These are phyloP conservation scores for Sclerurus mexicanus DNA, from an alignment of 2,113 vertebrate genomes.

Conservation along the genomic window DNA sequence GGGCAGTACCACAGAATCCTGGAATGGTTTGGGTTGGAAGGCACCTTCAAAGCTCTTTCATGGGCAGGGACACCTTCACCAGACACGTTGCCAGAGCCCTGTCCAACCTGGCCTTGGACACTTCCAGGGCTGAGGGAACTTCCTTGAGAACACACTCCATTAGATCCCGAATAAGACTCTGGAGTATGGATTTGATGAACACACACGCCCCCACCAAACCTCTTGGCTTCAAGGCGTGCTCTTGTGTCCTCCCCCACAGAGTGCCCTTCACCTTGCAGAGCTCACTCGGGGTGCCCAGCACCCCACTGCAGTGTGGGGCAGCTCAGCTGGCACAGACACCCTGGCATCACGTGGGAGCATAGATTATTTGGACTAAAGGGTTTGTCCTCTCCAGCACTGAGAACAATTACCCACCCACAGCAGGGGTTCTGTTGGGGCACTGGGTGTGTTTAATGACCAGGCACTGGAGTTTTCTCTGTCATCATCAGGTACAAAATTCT, in stretches of 20 bases:
- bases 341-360: not conserved
- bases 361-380: not conserved
- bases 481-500: not conserved
- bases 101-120: not conserved
- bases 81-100: not conserved
- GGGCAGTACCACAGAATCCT: not conserved
- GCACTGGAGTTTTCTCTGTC: not conserved
- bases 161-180: not conserved
- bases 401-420: not conserved
- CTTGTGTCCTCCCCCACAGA: not conserved
- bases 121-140: not conserved
- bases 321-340: not conserved
- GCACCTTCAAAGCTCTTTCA: not conserved
- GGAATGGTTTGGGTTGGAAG: not conserved
- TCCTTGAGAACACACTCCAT: not conserved
- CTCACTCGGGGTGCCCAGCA: too few relatives aligned
- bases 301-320: not conserved
- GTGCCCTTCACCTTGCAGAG: not conserved
- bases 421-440: not conserved
- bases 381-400: not conserved
- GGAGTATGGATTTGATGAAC: not conserved
- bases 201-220: not conserved
- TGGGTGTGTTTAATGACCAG: fast-evolving
- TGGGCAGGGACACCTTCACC: not conserved
- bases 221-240: not conserved